Conservation (phyloP, 35 echinoderm and acorn worm species). For the Apostichopus californicus region DNA sequence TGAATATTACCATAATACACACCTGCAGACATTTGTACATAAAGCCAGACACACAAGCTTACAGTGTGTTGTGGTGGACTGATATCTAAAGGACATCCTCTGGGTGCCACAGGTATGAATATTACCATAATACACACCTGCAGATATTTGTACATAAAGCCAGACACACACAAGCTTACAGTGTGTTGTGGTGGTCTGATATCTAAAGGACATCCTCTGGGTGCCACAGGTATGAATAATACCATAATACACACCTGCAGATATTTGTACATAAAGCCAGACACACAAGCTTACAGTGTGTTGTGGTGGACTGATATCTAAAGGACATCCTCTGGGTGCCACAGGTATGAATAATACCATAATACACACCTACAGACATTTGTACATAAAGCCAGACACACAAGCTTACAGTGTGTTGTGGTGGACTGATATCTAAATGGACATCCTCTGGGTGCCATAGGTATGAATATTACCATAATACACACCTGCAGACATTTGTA, state of each 20-base stretch:
- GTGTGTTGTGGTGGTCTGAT: constrained; percentile 97
- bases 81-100: constrained; percentile 96
- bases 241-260: background rate
- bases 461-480: constrained; percentile 29
- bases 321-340: constrained; percentile 95
- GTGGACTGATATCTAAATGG: constrained; percentile 97
- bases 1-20: background rate
- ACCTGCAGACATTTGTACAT: too few species aligned
- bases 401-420: too few species aligned
- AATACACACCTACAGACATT: background rate
- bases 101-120: constrained; percentile 89
- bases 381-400: too few species aligned
- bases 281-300: too few species aligned
- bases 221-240: constrained; percentile 81
- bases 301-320: constrained; percentile 96
- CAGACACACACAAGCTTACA: too few species aligned
- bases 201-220: constrained; percentile 95
- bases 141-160: too few species aligned
- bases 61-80: constrained; percentile 96
- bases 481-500: too few species aligned
- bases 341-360: constrained; percentile 66
- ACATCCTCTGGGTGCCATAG: constrained; percentile 96
- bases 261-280: too few species aligned
- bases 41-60: too few species aligned
- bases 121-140: background rate